Evolutionary conservation across 2,888 invertebrate species (phyloP), one percentile per base, ranked within the genome.

Genomic region (Gortyna flavago): DNA sequence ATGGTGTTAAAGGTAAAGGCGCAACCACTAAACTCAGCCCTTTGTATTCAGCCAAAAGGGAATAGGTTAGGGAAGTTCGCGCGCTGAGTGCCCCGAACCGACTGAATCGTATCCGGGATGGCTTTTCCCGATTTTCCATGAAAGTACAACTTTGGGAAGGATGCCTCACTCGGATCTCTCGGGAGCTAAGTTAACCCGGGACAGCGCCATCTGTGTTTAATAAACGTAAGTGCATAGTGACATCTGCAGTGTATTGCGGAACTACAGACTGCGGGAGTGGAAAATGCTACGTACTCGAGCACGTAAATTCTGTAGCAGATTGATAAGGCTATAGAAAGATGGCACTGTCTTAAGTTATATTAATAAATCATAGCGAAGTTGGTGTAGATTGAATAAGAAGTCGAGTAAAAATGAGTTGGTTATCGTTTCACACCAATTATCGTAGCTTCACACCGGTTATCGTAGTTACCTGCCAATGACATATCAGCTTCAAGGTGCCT

Each of bases 51-150:
- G 73, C 78, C 77, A 77, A 83, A 79, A 77, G 61, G 76, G 81
- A 83, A 73, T 79, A 74, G 70, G 77, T 83, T 76, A 87, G 82
- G 88, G 93, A 90, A 94, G 94, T 93, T 92, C 91, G 88, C 95
- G 87, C 94, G 89, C 83, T 90, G 94, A 93, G 91, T 87, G 93
- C 93, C 93, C 94, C 94, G 93, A 93, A 93, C 91, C 95, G 93
- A 96, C 96, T 96, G 95, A 95, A 92, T 91, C 85, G 90, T 91
- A 92, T 93, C 95, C 94, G 92, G 95, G 94, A 93, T 92, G 90
- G 92, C 91, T 95, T 95, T 95, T 93, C 94, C 93, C 92, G 91
- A 93, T 92, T 92, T 94, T 93, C 92, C 89, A 89, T 87, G 89
- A 89, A 92, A 91, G 78, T 73, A 82, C 80, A 86, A 86, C 85